Conservation (phyloP, 2,888 invertebrate species). For the Apamea anceps region DNA sequence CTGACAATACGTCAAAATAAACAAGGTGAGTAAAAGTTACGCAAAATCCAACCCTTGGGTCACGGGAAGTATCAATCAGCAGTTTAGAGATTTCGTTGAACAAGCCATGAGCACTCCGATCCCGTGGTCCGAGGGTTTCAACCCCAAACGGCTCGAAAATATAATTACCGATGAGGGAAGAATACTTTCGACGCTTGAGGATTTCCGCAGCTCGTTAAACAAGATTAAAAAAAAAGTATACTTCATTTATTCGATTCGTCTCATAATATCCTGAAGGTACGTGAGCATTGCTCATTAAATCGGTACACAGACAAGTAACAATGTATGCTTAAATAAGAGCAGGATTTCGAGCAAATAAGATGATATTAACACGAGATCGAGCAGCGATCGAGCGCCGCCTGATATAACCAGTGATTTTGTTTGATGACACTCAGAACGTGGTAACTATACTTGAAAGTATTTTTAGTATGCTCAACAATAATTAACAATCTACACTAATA, state of each 20-base stretch:
- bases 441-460: conserved; percentile 4
- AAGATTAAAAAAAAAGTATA: neutral
- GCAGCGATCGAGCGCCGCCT: conserved; percentile 24
- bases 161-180: neutral
- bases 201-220: neutral
- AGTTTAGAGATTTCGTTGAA: neutral
- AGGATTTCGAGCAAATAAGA: conserved; percentile 37
- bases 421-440: conserved; percentile 13
- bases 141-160: neutral
- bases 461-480: neutral
- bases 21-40: neutral
- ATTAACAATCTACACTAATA: neutral
- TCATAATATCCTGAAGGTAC: neutral
- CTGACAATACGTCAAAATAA: neutral
- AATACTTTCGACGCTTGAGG: neutral
- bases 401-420: conserved; percentile 32
- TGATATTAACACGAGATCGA: conserved; percentile 47
- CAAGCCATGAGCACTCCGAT: no score
- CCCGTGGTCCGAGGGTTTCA: neutral
- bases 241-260: neutral
- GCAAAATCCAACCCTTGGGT: neutral
- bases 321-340: conserved; percentile 28
- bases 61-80: neutral
- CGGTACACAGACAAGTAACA: conserved; percentile 16
- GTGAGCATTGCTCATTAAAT: conserved; percentile 18